Conservation (phyloP, 2,113 vertebrate genomes). For the Piprites chloris region DNA sequence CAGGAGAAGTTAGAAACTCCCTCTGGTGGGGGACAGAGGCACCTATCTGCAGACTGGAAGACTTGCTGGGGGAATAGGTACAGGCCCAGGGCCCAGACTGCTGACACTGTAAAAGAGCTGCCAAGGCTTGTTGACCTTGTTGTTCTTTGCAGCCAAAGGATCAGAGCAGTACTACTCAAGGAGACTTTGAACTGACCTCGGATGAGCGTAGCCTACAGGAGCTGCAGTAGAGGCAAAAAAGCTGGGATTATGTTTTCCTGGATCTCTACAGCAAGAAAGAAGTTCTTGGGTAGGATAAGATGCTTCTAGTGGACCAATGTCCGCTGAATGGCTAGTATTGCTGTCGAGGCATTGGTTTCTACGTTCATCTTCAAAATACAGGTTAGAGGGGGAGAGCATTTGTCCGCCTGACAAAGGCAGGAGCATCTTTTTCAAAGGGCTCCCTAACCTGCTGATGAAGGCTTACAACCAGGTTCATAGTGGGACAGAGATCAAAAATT, state of each 20-base stretch:
- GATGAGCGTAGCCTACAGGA: rapidly evolving
- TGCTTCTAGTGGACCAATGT: neutral
- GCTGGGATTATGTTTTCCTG: rapidly evolving
- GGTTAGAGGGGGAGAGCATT: neutral
- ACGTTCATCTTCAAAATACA: neutral
- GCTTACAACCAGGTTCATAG: neutral
- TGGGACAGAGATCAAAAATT: neutral
- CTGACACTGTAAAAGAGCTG: neutral
- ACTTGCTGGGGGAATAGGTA: neutral
- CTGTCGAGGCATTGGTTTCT: neutral
- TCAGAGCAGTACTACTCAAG: neutral
- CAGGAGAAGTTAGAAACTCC: neutral
- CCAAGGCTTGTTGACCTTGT: neutral
- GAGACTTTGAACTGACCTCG: neutral
- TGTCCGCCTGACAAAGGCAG: neutral
- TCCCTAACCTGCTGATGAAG: neutral
- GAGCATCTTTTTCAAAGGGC: neutral
- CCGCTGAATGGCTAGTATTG: neutral
- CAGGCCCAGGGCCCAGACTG: rapidly evolving
- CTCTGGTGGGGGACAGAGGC: rapidly evolving
- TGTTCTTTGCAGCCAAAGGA: neutral
- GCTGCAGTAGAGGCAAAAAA: neutral
- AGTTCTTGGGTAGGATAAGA: neutral
- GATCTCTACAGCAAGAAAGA: neutral
- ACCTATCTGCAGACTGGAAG: neutral